A percentile compares a stretch with the other conserved stretches of the same genome.
These are phyloP conservation scores for Drosophila kohkoa DNA, from an alignment of 1,140 invertebrate species.

Conservation along the genomic window DNA sequence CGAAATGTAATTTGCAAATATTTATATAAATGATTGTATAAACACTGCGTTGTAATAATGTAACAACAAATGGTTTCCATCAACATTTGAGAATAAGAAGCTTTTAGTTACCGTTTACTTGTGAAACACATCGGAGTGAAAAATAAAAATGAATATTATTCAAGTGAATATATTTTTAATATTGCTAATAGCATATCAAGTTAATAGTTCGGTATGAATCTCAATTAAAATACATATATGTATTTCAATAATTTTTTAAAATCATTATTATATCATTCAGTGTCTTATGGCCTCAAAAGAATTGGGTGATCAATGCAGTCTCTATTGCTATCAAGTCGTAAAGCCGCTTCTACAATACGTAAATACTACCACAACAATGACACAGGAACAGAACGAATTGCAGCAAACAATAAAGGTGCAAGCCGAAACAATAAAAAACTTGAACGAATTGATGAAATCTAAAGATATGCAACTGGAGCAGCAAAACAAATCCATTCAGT, in stretches of 20 bases:
- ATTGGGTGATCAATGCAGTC: background rate
- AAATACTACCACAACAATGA: background rate
- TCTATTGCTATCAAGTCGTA: background rate
- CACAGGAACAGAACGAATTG: background rate
- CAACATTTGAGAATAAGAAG: no score
- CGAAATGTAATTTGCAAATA: no score
- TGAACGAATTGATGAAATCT: no score
- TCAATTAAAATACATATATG: background rate
- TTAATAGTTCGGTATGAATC: background rate
- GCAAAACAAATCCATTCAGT: no score
- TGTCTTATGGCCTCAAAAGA: background rate
- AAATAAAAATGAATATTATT: background rate
- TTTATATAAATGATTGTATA: no score
- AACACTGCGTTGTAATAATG: no score
- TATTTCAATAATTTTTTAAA: background rate
- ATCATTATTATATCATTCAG: background rate
- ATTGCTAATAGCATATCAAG: background rate
- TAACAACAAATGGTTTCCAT: no score
- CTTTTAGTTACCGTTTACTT: background rate
- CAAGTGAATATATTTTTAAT: background rate
- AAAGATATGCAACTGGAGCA: no score
- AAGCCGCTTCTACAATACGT: background rate
- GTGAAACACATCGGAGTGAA: background rate
- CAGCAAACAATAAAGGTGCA: background rate
- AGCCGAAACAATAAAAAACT: background rate